Evolutionary conservation across 2,113 vertebrate species (phyloP).

Genomic region (Aegotheles bennettii): DNA sequence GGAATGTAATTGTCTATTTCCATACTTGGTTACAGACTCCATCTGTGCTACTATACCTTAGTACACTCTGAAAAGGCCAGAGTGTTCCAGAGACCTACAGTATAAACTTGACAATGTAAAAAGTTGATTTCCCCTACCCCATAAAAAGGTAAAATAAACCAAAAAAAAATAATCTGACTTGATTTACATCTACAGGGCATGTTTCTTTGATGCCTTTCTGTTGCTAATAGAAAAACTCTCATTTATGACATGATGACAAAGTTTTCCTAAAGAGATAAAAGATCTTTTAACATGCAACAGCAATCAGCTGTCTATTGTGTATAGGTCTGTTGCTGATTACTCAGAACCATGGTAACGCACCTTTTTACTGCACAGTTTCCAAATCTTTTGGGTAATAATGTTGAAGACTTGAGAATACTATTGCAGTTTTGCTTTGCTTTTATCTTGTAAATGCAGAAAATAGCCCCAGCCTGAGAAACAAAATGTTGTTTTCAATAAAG

Average conservation of each 20-base stretch:
- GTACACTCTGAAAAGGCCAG: not conserved
- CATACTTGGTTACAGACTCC: not conserved
- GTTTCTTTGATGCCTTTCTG: not conserved
- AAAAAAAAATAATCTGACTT: not conserved
- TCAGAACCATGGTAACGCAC: constrained; percentile 55
- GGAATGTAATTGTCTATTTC: not conserved
- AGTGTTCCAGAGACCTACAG: not conserved
- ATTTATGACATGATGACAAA: not conserved
- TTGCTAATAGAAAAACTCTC: not conserved
- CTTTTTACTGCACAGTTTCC: not conserved
- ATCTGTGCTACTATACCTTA: not conserved
- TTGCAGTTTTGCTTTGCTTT: constrained; percentile 13
- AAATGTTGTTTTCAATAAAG: not conserved
- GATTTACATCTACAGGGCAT: not conserved
- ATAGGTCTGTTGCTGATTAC: not conserved
- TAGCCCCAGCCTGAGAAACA: not conserved
- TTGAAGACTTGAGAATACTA: not conserved
- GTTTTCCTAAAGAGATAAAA: constrained; percentile 17
- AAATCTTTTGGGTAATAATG: constrained; percentile 25
- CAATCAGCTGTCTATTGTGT: constrained; percentile 56
- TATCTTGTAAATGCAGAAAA: not conserved
- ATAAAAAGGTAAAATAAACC: not conserved
- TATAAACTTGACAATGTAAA: not conserved
- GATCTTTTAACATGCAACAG: not conserved
- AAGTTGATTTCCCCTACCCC: not conserved